These are phyloP conservation scores for Oryzias curvinotus DNA, from an alignment of 2,113 vertebrate genomes.

Conservation along the genomic window DNA sequence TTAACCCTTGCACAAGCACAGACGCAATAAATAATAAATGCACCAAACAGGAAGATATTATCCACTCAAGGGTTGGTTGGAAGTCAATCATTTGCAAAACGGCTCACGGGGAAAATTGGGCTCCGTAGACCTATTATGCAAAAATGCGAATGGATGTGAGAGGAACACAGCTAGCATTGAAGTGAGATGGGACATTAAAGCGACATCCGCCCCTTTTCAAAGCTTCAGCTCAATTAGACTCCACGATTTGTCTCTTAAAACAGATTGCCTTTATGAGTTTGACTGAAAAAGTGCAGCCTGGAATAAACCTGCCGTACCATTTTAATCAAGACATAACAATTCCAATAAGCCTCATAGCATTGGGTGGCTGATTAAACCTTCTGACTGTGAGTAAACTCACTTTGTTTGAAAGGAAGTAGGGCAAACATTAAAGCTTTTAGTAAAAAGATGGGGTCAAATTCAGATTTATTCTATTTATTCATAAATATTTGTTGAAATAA, in stretches of 20 bases:
- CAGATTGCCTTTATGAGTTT: conserved; percentile 7
- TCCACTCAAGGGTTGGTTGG: conserved; percentile 50
- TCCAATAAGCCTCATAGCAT: conserved; percentile 1
- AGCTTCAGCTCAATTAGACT: conserved; percentile 24
- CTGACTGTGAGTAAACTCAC: conserved; percentile 14
- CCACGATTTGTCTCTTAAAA: conserved; percentile 18
- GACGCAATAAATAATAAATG: conserved; percentile 68
- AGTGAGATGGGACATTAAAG: conserved; percentile 33
- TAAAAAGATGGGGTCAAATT: conserved; percentile 9
- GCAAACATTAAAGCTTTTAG: neutral
- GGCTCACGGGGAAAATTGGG: conserved; percentile 42
- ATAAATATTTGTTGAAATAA: no score
- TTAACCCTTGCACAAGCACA: conserved; percentile 63
- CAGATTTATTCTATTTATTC: conserved; percentile 1
- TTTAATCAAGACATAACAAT: conserved; percentile 35
- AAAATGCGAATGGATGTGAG: conserved; percentile 40
- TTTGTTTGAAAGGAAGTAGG: neutral
- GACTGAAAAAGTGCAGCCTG: conserved; percentile 11
- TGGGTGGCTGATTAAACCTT: conserved; percentile 31
- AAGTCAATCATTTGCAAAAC: conserved; percentile 57
- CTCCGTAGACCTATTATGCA: conserved; percentile 33
- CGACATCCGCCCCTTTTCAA: conserved; percentile 7
- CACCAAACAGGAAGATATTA: conserved; percentile 59
- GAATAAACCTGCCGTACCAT: conserved; percentile 28
- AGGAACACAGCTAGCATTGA: conserved; percentile 25